Percentiles rank a stretch among this genome's conserved stretches.
Evolutionary conservation across 2,113 vertebrate genomes (phyloP).

Genomic region (Halcyon malimbica): DNA sequence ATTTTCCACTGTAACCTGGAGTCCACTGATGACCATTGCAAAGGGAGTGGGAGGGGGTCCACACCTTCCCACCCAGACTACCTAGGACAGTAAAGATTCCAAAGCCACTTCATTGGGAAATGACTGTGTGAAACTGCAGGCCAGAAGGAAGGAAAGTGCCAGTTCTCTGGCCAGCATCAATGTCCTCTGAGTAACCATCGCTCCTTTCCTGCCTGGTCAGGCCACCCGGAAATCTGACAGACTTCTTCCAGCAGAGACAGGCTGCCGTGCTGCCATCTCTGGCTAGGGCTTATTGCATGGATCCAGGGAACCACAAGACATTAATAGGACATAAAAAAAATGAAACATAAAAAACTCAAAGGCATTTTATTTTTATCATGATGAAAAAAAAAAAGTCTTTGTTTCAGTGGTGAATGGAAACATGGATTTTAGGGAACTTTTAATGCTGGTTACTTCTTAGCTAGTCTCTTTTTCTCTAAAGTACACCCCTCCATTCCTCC

Average conservation of each 20-base stretch:
- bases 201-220: not conserved
- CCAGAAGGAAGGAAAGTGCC: not conserved
- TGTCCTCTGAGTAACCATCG: not conserved
- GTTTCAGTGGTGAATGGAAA: not conserved
- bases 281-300: accelerated
- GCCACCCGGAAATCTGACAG: not conserved
- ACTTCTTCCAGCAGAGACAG: not conserved
- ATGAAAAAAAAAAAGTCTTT: not conserved
- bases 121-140: not conserved
- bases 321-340: not conserved
- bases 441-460: not conserved
- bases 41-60: accelerated
- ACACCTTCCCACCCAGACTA: not conserved
- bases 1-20: not conserved
- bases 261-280: not conserved
- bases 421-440: not conserved
- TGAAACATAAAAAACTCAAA: not conserved
- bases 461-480: not conserved
- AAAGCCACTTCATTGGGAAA: not conserved
- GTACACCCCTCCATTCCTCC: not conserved
- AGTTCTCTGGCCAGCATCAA: not conserved
- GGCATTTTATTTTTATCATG: not conserved
- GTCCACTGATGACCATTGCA: accelerated
- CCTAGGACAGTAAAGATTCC: not conserved
- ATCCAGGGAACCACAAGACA: not conserved